These are phyloP conservation scores for Sabellastarte sp. DNA, from an alignment of 2,888 invertebrate genomes.

Conservation along the genomic window DNA sequence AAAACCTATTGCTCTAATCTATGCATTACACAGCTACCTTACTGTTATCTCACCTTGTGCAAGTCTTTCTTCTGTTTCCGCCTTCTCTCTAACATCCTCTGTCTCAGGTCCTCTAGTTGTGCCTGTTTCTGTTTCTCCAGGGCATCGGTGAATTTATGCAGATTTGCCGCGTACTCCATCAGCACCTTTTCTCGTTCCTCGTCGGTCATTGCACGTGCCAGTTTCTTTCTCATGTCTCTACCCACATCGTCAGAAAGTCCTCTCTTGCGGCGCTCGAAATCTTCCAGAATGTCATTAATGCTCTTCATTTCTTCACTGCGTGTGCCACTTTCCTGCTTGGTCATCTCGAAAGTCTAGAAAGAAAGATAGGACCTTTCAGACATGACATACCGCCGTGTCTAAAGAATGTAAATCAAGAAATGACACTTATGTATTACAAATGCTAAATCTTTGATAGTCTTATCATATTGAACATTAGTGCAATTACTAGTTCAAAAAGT, in stretches of 20 bases:
- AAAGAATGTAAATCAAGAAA: no score
- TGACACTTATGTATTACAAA: no score
- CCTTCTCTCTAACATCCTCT: slow-evolving; percentile 42
- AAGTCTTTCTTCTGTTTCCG: slow-evolving; percentile 48
- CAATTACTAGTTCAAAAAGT: no score
- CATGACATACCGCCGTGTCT: no score
- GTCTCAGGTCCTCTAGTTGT: slow-evolving; percentile 39
- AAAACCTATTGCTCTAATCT: no score
- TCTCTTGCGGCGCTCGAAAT: slow-evolving; percentile 43
- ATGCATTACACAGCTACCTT: no score
- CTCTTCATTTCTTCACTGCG: slow-evolving; percentile 40
- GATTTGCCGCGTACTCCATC: slow-evolving; percentile 36
- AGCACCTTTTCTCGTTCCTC: slow-evolving; percentile 37
- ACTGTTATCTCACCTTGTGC: no score
- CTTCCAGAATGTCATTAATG: slow-evolving; percentile 43
- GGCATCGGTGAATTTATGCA: slow-evolving; percentile 42
- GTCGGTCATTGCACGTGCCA: slow-evolving; percentile 38
- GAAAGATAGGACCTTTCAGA: no score
- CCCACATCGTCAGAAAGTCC: slow-evolving; percentile 37
- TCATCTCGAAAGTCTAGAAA: slow-evolving; percentile 50
- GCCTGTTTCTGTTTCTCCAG: slow-evolving; percentile 52
- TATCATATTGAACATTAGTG: no score
- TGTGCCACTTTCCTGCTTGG: slow-evolving; percentile 49
- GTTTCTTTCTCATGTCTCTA: slow-evolving; percentile 37
- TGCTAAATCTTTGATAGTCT: no score